phyloP scores from a whole-genome alignment of 2,797 vertebrate genomes.

The Coranthus polyacanthus region DNA sequence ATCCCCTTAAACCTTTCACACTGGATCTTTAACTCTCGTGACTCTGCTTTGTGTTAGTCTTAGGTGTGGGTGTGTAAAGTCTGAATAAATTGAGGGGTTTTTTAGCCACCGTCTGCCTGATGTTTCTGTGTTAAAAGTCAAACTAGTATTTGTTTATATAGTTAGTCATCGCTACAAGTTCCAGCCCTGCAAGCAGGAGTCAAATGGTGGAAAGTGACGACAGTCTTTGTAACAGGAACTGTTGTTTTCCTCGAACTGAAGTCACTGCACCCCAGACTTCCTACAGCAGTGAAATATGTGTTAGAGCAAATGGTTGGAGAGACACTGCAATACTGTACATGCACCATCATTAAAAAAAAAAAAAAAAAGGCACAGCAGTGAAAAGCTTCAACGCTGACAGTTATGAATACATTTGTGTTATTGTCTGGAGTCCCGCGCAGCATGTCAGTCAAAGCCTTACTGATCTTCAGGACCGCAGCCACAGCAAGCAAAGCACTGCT shows the following conservation, averaged over 20 bases:
- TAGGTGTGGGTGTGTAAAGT: too few species aligned
- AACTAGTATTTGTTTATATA: conserved; percentile 23
- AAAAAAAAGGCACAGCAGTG: neutral
- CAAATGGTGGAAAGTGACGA: conserved; percentile 29
- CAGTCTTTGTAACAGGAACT: conserved; percentile 27
- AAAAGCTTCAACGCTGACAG: conserved; percentile 8
- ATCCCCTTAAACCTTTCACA: too few species aligned
- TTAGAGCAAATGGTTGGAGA: neutral
- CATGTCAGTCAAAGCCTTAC: conserved; percentile 47
- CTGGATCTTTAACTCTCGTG: too few species aligned
- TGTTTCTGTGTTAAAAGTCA: conserved; percentile 16
- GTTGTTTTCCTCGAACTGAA: conserved; percentile 34
- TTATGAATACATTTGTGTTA: neutral
- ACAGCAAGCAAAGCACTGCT: conserved; percentile 38
- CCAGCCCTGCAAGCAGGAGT: conserved; percentile 17
- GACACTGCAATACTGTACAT: neutral
- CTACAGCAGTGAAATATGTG: conserved; percentile 16
- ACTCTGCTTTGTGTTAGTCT: too few species aligned
- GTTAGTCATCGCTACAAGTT: conserved; percentile 18
- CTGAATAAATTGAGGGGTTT: too few species aligned
- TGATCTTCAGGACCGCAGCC: conserved; percentile 37
- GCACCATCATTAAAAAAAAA: neutral
- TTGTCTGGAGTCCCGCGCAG: conserved; percentile 5
- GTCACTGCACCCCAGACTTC: conserved; percentile 14
- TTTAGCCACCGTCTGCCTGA: neutral